These are phyloP conservation scores for Actinopyga echinites DNA, from an alignment of 53 echinoderm and acorn worm genomes.

Conservation along the genomic window DNA sequence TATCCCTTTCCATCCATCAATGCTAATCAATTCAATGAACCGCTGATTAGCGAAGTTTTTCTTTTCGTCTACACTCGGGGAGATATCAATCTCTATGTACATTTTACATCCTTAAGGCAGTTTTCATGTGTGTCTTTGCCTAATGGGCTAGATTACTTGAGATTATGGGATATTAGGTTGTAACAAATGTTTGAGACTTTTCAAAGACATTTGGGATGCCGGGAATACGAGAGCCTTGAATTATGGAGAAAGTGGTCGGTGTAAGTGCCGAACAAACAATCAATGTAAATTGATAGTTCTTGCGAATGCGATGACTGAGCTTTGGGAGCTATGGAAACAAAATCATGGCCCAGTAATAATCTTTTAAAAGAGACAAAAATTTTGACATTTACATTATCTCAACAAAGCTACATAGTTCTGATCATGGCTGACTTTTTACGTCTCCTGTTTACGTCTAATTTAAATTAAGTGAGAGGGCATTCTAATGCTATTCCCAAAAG, in stretches of 20 bases:
- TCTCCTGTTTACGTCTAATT: no score
- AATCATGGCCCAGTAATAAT: no score
- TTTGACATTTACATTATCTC: no score
- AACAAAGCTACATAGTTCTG: no score
- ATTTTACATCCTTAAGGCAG: slow-evolving; percentile 21
- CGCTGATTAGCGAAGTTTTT: slow-evolving; percentile 24
- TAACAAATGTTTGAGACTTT: slow-evolving; percentile 34
- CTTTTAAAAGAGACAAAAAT: no score
- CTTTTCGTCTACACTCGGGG: background rate
- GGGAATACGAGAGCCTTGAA: background rate
- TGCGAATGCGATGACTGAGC: no score
- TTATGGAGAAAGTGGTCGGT: slow-evolving; percentile 16
- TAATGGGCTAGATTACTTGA: slow-evolving; percentile 33
- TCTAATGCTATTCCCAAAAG: no score
- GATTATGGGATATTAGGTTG: slow-evolving; percentile 36
- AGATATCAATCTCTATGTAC: slow-evolving; percentile 38
- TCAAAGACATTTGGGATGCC: slow-evolving; percentile 12
- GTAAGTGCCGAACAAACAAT: slow-evolving; percentile 9
- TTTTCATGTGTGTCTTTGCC: slow-evolving; percentile 34
- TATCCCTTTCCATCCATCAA: slow-evolving; percentile 30
- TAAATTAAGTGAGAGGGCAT: no score
- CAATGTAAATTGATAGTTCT: slow-evolving; percentile 10
- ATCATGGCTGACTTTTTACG: no score
- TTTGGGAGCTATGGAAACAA: no score
- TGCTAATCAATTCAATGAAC: slow-evolving; percentile 36